Evolutionary conservation across 2,888 invertebrate species (phyloP), one percentile per base, ranked within the genome.

Genomic region (Herminia tarsipennalis): DNA sequence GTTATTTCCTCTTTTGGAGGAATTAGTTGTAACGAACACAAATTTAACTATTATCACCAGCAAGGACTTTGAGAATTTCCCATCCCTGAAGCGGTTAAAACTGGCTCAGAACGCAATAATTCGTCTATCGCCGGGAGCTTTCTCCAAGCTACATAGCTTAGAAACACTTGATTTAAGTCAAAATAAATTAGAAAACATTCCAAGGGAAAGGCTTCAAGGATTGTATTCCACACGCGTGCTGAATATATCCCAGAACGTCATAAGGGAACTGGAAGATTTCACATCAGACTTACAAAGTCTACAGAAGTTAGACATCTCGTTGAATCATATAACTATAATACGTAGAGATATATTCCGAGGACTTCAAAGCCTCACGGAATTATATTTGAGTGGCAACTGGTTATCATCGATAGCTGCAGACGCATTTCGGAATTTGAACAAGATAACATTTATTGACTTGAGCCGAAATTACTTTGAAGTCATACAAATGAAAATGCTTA

Each of bases 41-140:
- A 97, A 97, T 77, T 90, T 97, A 36, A 95, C 94, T 12, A 95
- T 97, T 56, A 93, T 97, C 33, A 96, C 96, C 0, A 96, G 95
- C 61, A 95, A 95, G 75, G 97, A 97, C 73, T 97, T 97, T 70
- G 96, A 96, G 71, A 94, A 95, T 21, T 97, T 97, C 71, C 95
- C 96, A 12, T 93, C 95, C 0, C 86, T 97, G 21, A 93, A 96
- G 73, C 95, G 95, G 71, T 92, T 97, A 42, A 94, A 94, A 73
- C 84, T 97, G 63, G 93, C 94, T 24, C 93, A 93, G 63, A 97
- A 97, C 82, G 92, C 94, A 48, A 95, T 97, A 56, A 94, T 95
- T 9, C 92, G 95, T 52, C 93, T 98, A 49, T 96, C 97, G 1
- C 96, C 97, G 0, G 95, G 96, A 25, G 97, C 97, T 37, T 97